Evolutionary conservation across 2,888 invertebrate species (phyloP), one percentile per base, ranked within the genome.

Genomic region (Cerastoderma edule): DNA sequence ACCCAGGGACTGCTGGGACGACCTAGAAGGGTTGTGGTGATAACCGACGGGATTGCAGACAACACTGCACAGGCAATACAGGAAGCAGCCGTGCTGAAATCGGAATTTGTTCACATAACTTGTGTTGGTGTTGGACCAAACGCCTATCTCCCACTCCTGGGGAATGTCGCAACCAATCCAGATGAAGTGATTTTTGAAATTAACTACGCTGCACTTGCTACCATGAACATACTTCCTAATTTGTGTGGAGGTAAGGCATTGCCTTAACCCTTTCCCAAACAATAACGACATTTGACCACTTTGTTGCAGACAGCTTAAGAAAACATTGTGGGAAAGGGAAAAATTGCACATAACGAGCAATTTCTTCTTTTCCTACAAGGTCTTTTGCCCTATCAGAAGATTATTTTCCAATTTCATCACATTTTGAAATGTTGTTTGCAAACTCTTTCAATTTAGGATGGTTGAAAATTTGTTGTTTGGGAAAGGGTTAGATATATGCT

Each of bases 11-110:
- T 48, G 2, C 4, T 33, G 33, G 48, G 28, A n/a, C 35, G 50
- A n/a, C 24, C 33, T 19, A 19, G 50, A 33, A 32, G 44, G 24
- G 66, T 75, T 10, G 28, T 75, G 22, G 39, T 75, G 4, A 19
- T 75, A 10, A 67, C 75, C n/a, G 75, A 69, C 44, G 70, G 70
- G 24, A 46, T 48, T 8, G 65, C 75, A n/a, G 60, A 66, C 27
- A 66, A 70, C 32, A 50, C 19, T 1, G 66, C 13, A 2, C 19
- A 1, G 2, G 65, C 74, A 1, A 33, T 24, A 4, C 13, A 53
- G 13, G 60, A 56, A 53, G 75, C 75, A 5, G 28, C 32, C n/a
- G 19, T 16, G 32, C 70, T 70, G 46, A 75, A 75, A 60, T 57
- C 44, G 6, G 27, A 30, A 19, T 74, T 69, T 28, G 70, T 75